Conservation (phyloP, 2,113 vertebrate species). For the Forbesichthys papilliferus region DNA sequence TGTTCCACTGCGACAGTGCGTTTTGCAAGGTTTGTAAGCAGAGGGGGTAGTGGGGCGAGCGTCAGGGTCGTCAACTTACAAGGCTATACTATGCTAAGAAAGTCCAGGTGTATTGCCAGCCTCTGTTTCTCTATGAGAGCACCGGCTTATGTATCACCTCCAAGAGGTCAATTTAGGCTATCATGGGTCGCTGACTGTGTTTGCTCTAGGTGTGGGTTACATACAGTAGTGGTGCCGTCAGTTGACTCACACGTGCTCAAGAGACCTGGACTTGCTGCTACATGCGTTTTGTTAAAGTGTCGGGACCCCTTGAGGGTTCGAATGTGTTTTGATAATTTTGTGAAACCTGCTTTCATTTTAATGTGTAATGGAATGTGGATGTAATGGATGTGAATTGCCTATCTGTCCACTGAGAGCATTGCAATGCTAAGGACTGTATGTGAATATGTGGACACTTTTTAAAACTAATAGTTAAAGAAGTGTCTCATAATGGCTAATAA, state of each 20-base stretch:
- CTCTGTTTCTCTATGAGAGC: constrained; percentile 28
- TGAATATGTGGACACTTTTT: too few relatives aligned
- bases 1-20: constrained; percentile 26
- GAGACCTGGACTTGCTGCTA: background rate
- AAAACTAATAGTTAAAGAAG: too few relatives aligned
- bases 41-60: background rate
- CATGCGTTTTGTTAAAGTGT: too few relatives aligned
- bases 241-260: constrained; percentile 24
- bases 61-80: constrained; percentile 33
- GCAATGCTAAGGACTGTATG: too few relatives aligned
- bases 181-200: constrained; percentile 15
- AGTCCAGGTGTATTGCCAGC: constrained; percentile 30
- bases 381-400: too few relatives aligned
- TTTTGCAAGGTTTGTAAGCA: constrained; percentile 20
- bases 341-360: too few relatives aligned
- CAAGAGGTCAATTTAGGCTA: constrained; percentile 22
- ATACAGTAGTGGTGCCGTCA: constrained; percentile 18
- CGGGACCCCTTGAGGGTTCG: too few relatives aligned
- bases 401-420: too few relatives aligned
- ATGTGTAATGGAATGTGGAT: too few relatives aligned
- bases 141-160: constrained; percentile 26
- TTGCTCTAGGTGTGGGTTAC: constrained; percentile 1
- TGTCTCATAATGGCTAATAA: too few relatives aligned
- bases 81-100: constrained; percentile 25
- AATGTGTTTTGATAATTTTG: too few relatives aligned